phyloP scores from a whole-genome alignment of 2,888 invertebrate genomes.

The Lasioglossum vierecki region DNA sequence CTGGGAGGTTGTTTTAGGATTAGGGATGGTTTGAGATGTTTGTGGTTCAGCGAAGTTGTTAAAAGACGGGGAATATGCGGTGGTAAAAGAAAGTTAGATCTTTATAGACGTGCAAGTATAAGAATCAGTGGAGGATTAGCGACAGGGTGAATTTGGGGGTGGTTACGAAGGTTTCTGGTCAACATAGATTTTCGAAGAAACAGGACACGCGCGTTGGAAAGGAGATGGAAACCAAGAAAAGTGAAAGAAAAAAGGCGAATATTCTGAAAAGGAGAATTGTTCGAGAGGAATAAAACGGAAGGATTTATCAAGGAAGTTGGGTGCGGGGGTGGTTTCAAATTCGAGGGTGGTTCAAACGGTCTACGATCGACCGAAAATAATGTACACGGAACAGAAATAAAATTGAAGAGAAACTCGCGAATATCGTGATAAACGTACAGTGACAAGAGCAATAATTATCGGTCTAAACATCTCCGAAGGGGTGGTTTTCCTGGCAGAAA shows the following conservation, averaged over 20 bases:
- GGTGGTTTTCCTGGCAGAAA: not conserved
- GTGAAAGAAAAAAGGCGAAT: not conserved
- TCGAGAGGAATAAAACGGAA: not conserved
- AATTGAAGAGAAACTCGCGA: too few species aligned
- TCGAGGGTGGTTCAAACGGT: not conserved
- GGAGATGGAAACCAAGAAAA: not conserved
- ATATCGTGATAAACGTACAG: too few species aligned
- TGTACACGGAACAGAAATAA: not conserved
- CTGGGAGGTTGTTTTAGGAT: not conserved
- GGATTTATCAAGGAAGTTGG: not conserved
- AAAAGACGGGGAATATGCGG: not conserved
- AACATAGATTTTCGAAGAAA: too few species aligned
- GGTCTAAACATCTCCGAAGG: not conserved
- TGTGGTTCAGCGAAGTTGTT: not conserved
- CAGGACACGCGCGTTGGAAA: too few species aligned
- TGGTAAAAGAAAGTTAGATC: not conserved
- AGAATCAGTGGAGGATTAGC: not conserved
- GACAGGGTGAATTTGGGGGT: not conserved
- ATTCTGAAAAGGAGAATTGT: not conserved
- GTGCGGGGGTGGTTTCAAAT: not conserved
- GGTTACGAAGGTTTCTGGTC: not conserved
- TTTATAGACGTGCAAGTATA: not conserved
- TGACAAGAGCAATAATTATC: too few species aligned
- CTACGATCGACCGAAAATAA: too few species aligned
- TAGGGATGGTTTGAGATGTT: not conserved